Percentiles rank a stretch among this genome's conserved stretches.
These are phyloP conservation scores for Scolopax bukidnonensis DNA, from an alignment of 2,797 vertebrate species.

Conservation along the genomic window DNA sequence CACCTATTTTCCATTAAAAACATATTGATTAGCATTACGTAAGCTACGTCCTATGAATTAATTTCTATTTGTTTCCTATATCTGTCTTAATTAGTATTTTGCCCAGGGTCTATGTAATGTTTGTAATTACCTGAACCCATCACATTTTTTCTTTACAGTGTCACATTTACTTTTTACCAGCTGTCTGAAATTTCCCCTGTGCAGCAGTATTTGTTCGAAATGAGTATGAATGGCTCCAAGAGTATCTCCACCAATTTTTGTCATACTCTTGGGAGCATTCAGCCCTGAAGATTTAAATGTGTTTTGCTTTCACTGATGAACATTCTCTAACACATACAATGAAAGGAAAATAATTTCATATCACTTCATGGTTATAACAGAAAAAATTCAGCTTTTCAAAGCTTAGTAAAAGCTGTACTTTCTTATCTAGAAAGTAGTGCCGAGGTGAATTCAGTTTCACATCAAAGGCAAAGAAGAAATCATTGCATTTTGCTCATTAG, in stretches of 20 bases:
- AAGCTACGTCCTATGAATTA: background rate
- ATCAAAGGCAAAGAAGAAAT: background rate
- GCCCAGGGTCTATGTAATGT: background rate
- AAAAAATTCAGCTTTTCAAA: background rate
- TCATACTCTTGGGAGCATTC: background rate
- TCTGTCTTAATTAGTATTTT: background rate
- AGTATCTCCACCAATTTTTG: background rate
- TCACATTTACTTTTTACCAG: background rate
- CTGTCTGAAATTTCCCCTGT: background rate
- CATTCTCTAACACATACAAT: background rate
- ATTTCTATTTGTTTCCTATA: background rate
- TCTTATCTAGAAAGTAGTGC: background rate
- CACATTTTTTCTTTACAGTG: background rate
- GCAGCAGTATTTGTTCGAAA: background rate
- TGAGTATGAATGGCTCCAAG: background rate
- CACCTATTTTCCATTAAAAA: background rate
- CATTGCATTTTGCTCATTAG: background rate
- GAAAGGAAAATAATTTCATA: background rate
- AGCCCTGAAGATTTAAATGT: constrained; percentile 3
- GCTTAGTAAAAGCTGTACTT: background rate
- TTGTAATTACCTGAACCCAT: background rate
- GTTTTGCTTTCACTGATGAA: constrained; percentile 35
- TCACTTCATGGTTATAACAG: background rate
- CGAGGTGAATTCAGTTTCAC: background rate
- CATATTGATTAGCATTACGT: background rate